Evolutionary conservation across 2,797 vertebrate species (phyloP).

Genomic region (Pyrocephalus nanus): DNA sequence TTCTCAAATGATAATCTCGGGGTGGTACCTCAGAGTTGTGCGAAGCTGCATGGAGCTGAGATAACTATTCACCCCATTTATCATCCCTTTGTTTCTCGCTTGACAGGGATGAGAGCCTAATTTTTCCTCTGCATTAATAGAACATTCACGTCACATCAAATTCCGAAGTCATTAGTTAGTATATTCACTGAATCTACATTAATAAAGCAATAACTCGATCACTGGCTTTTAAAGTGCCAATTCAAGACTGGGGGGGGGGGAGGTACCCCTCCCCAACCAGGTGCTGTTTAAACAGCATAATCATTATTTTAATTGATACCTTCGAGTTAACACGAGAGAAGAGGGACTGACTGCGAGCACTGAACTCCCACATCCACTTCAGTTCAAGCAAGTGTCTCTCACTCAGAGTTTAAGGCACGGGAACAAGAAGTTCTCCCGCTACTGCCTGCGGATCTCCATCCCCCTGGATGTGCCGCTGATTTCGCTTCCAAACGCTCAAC

Average conservation of each 20-base stretch:
- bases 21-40: not conserved
- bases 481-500: not conserved
- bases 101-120: conserved; percentile 34
- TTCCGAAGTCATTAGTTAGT: conserved; percentile 66
- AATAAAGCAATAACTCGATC: conserved; percentile 60
- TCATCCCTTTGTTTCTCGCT: conserved; percentile 52
- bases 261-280: not conserved
- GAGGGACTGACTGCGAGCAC: not conserved
- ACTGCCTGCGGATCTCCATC: not conserved
- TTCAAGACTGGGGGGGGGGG: not conserved
- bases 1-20: conserved; percentile 20
- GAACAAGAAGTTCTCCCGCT: not conserved
- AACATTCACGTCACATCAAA: conserved; percentile 58
- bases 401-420: not conserved
- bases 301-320: conserved; percentile 52
- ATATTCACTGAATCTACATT: conserved; percentile 49
- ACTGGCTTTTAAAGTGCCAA: conserved; percentile 50
- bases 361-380: conserved; percentile 21
- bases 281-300: conserved; percentile 39
- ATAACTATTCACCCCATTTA: conserved; percentile 14
- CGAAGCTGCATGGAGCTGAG: conserved; percentile 27
- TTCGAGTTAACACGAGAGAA: not conserved
- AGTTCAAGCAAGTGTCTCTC: conserved; percentile 15
- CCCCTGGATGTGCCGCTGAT: not conserved
- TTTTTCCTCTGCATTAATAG: conserved; percentile 47